These are phyloP conservation scores for Lamprologus ornatipinnis DNA, from an alignment of 2,113 vertebrate genomes.

Conservation along the genomic window DNA sequence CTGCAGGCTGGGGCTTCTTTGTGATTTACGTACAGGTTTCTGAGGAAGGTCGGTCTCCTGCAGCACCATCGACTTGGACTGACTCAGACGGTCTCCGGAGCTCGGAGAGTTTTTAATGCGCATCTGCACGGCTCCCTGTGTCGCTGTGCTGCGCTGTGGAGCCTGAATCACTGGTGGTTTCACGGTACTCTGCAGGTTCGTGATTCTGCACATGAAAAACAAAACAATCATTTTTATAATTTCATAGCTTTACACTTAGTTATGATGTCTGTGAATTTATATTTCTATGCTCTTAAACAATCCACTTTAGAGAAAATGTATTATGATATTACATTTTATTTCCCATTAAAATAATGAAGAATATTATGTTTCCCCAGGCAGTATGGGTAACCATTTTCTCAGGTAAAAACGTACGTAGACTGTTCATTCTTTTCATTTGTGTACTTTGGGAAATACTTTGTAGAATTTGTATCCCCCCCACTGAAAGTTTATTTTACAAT, in stretches of 20 bases:
- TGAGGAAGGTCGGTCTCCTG: constrained; percentile 45
- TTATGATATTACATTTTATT: neutral
- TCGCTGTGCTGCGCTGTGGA: neutral
- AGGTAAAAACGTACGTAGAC: neutral
- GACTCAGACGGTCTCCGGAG: constrained; percentile 61
- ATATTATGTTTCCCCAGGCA: neutral
- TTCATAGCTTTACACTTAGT: neutral
- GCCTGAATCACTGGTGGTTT: neutral
- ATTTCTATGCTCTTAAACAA: neutral
- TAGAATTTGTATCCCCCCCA: neutral
- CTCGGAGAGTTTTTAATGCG: constrained; percentile 44
- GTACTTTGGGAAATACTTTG: neutral
- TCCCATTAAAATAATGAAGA: neutral
- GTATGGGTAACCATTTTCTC: neutral
- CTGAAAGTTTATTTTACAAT: neutral
- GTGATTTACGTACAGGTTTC: constrained; percentile 44
- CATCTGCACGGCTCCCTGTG: constrained; percentile 41
- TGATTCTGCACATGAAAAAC: constrained; percentile 21
- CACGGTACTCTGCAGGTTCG: constrained; percentile 3
- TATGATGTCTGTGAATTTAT: neutral
- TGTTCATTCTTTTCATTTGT: neutral
- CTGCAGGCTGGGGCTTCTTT: neutral
- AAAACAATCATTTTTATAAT: neutral
- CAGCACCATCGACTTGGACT: constrained; percentile 72
- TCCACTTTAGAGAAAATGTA: neutral